Percentiles rank a stretch among this genome's conserved stretches.
phyloP scores from a whole-genome alignment of 2,113 vertebrate genomes.

The Atrichornis clamosus region DNA sequence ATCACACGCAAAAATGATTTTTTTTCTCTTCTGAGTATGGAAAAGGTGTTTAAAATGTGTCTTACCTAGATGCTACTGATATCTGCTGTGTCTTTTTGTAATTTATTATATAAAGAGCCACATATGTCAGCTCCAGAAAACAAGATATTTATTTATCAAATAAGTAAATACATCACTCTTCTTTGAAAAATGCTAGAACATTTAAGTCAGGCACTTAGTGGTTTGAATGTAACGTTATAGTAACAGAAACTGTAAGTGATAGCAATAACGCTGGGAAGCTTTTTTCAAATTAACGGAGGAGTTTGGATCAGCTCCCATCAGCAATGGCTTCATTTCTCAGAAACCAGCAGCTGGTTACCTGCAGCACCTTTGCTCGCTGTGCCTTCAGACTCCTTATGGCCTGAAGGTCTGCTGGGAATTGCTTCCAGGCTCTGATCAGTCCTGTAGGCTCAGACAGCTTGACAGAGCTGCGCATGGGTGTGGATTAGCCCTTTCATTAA shows the following conservation, averaged over 20 bases:
- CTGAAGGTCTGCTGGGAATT: background rate
- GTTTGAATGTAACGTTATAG: background rate
- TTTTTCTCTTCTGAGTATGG: background rate
- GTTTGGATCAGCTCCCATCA: slow-evolving; percentile 15
- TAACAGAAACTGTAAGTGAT: slow-evolving; percentile 11
- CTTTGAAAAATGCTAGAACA: background rate
- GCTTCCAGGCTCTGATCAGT: background rate
- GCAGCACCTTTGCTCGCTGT: background rate
- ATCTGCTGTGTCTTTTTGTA: background rate
- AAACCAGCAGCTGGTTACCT: background rate
- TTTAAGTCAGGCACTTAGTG: background rate
- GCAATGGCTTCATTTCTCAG: background rate
- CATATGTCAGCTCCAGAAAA: background rate
- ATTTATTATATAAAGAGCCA: background rate
- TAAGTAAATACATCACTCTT: background rate
- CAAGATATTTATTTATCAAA: background rate
- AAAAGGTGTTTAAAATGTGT: background rate
- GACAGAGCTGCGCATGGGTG: background rate
- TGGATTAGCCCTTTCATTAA: background rate
- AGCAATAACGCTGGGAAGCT: slow-evolving; percentile 26
- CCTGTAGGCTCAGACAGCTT: background rate
- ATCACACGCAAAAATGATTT: background rate
- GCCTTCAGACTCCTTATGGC: background rate
- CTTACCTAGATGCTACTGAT: background rate
- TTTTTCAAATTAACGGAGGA: slow-evolving; percentile 24